Evolutionary conservation across 2,113 vertebrate genomes (phyloP), one percentile per base, ranked within the genome.

Genomic region (Sander lucioperca): DNA sequence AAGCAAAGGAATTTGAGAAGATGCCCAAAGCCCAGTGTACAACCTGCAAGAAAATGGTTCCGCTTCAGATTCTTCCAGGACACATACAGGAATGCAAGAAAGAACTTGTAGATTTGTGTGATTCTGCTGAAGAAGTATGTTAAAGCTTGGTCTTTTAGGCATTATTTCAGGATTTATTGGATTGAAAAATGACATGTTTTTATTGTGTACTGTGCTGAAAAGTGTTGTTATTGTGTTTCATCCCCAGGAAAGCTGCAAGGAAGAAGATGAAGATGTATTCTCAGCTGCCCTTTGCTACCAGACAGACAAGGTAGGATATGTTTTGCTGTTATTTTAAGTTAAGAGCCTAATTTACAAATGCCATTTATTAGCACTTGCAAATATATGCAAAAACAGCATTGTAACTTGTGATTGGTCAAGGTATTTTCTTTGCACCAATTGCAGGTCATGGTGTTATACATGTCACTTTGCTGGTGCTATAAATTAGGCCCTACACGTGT

Each of bases 21-120:
- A 74, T 74, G 72, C 69, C 69, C 50, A 72, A 72, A 72, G 53
- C 51, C 53, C 69, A 43, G 14, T 72, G 53, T 25, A 56, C 30
- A 25, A 72, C 36, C 36, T 72, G 69, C 69, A 36, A 45, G 21
- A 72, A 72, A 45, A 43, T 58, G 21, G 12, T 72, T 72, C 53
- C 69, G 0, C 69, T 58, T 72, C 69, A 72, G 54, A 23, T 45
- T 72, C 69, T 72, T 58, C 69, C 69, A 39, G 33, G 2, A 9
- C 69, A 72, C 54, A 58, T 56, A 27, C 45, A 58, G 50, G n/a
- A 45, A 14, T 72, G 69, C 69, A 72, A 45, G 69, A 15, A 2
- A 58, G 69, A 72, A 58, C 13, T 45, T 19, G 2, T 47, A 45
- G 21, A 65, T 65, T 15, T 65, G 39, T 65, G 7, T n/a, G 14